Evolutionary conservation across 1,140 invertebrate genomes (phyloP).

Genomic region (Drosophila leontia): DNA sequence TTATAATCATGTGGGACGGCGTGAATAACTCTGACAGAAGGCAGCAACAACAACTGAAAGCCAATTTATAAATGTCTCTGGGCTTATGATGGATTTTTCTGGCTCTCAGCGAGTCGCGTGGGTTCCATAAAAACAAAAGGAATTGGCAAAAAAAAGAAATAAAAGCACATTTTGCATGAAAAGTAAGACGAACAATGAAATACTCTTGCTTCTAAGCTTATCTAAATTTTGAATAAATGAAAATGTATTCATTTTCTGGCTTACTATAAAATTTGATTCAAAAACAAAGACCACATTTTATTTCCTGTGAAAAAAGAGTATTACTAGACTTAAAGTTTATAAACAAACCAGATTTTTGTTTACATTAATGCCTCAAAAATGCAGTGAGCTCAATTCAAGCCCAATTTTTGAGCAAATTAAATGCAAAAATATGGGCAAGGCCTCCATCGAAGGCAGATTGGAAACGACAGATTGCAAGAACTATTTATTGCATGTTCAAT

Average conservation of each 20-base stretch:
- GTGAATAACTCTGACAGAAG: conserved; percentile 17
- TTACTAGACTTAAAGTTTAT: background rate
- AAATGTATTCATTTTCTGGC: no score
- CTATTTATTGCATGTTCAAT: conserved; percentile 34
- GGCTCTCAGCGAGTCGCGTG: conserved; percentile 36
- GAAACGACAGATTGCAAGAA: conserved; percentile 31
- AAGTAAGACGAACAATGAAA: background rate
- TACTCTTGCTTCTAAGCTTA: background rate
- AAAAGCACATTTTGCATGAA: background rate
- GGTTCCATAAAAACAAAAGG: conserved; percentile 24
- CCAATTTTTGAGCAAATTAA: conserved; percentile 12
- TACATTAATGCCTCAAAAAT: conserved; percentile 12
- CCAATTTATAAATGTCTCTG: conserved; percentile 57
- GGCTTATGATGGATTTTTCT: conserved; percentile 48
- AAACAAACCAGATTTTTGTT: background rate
- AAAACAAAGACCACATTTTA: background rate
- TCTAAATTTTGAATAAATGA: no score
- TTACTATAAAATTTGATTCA: background rate
- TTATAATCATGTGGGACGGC: conserved; percentile 51
- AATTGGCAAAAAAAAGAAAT: conserved; percentile 11
- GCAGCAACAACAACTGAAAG: conserved; percentile 18
- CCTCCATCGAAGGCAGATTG: conserved; percentile 14
- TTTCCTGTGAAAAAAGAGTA: conserved; percentile 4
- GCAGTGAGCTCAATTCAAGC: conserved; percentile 3
- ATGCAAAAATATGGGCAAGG: conserved; percentile 37